Conservation (phyloP, 2,888 invertebrate species). For the Meteorus cinctellus region DNA sequence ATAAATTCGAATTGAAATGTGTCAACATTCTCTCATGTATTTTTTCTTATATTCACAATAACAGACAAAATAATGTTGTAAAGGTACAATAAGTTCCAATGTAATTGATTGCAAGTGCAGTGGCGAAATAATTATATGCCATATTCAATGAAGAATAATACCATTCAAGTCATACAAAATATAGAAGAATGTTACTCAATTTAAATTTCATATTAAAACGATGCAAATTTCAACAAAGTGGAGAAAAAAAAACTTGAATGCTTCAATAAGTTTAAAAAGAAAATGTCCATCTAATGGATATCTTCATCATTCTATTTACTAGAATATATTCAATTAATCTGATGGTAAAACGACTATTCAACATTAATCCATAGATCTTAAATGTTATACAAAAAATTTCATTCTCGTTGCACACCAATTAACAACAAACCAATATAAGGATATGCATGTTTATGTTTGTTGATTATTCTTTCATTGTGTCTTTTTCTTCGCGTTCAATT, state of each 20-base stretch:
- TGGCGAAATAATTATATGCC: neutral
- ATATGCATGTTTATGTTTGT: slow-evolving; percentile 1
- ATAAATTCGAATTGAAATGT: neutral
- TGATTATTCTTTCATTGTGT: neutral
- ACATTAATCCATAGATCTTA: neutral
- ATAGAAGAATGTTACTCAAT: neutral
- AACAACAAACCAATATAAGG: neutral
- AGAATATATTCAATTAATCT: neutral
- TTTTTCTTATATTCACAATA: slow-evolving; percentile 37
- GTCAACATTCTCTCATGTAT: slow-evolving; percentile 1
- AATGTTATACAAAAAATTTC: slow-evolving; percentile 5
- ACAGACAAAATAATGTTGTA: slow-evolving; percentile 36
- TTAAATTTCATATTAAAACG: neutral
- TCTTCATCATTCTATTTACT: neutral
- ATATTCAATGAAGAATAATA: neutral
- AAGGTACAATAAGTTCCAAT: slow-evolving; percentile 36
- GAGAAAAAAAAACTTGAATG: slow-evolving; percentile 24
- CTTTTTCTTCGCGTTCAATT: neutral
- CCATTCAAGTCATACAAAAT: neutral
- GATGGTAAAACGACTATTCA: neutral
- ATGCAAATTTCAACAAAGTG: neutral
- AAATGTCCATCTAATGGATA: neutral
- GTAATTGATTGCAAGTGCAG: slow-evolving; percentile 9
- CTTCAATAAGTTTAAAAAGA: slow-evolving; percentile 9
- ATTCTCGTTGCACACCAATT: neutral